Evolutionary conservation across 2,888 invertebrate species (phyloP), one percentile per base, ranked within the genome.

Genomic region (Lasioglossum oenotherae): DNA sequence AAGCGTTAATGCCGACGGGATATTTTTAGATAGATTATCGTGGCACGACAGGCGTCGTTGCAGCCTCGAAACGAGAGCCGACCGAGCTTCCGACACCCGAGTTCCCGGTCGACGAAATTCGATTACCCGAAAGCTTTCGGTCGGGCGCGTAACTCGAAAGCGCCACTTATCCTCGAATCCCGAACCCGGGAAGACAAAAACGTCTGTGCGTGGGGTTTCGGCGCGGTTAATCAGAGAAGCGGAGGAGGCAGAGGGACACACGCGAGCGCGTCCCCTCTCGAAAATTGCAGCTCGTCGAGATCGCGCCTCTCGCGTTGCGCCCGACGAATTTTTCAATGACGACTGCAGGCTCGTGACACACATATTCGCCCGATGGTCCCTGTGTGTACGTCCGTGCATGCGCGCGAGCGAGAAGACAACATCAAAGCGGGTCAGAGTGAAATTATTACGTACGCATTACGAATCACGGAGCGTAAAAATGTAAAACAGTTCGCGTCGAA

Each of bases 371-470:
- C 27, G 16, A 60, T 16, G 27, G 27, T 27, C 16, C 27, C 16
- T n/a, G 27, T 27, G 4, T 4, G 14, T 27, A 44, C 44, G 12
- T 19, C 5, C 10, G 57, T 16, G 44, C 4, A 0, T 8, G 23
- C 4, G n/a, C 19, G 60, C 14, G 31, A 16, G 31, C 31, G 0
- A 60, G 27, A 31, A 16, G 49, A n/a, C 14, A 35, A 77, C 67
- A 76, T 82, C 73, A 76, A 81, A 73, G 75, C 27, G 23, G 27
- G 72, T 23, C 41, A 16, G n/a, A 69, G 46, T 27, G 44, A 76
- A 81, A 83, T 81, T 81, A 78, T 82, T 78, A 74, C 77, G 75
- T 53, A 75, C 81, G 81, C 75, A 75, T 77, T 77, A 77, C 82
- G 77, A 84, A 74, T 77, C 83, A 49, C 64, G 31, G 31, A 57